phyloP scores from a whole-genome alignment of 2,113 vertebrate species.

The Chloropsis hardwickii region DNA sequence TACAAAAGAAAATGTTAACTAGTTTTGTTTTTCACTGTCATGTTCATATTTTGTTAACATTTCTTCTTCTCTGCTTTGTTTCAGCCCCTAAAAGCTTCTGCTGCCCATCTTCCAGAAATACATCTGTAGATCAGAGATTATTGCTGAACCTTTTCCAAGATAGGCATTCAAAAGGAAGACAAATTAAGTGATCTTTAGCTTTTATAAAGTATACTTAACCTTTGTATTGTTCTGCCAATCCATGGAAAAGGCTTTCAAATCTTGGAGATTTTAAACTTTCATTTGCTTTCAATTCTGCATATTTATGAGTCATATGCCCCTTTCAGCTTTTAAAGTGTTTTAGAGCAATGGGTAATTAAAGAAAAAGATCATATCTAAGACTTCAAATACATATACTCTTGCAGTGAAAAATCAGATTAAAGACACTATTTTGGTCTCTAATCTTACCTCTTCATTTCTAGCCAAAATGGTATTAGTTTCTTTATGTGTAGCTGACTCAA shows the following conservation, averaged over 20 bases:
- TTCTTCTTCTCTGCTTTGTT: neutral
- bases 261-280: neutral
- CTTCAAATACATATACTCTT: neutral
- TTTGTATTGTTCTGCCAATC: neutral
- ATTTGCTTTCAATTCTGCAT: neutral
- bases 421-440: conserved; percentile 26
- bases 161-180: neutral
- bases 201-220: neutral
- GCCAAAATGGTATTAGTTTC: neutral
- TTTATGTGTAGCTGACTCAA: neutral
- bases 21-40: neutral
- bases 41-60: neutral
- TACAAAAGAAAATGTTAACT: neutral
- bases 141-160: neutral
- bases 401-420: conserved; percentile 22
- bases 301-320: neutral
- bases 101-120: neutral
- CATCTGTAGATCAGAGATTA: neutral
- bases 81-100: neutral
- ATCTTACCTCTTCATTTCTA: neutral
- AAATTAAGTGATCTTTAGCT: neutral
- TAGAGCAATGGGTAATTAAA: conserved; percentile 8
- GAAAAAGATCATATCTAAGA: conserved; percentile 1
- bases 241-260: neutral
- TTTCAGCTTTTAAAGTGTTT: neutral